These are phyloP conservation scores for Sinelater perroti DNA, from an alignment of 2,888 invertebrate species.

Conservation along the genomic window DNA sequence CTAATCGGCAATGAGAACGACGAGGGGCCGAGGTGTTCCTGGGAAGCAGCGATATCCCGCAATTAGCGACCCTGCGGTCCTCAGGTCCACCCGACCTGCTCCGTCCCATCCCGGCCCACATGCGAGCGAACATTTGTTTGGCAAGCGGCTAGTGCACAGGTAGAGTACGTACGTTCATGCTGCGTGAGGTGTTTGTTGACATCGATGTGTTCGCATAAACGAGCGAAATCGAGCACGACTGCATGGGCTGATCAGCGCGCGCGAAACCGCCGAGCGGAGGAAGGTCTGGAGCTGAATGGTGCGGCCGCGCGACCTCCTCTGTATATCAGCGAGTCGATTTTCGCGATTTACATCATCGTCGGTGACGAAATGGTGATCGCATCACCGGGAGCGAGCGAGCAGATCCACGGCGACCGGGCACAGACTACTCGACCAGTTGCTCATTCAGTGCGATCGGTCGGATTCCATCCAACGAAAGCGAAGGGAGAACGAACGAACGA, in stretches of 20 bases:
- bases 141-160: constrained; percentile 28
- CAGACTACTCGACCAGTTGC: constrained; percentile 39
- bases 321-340: constrained; percentile 17
- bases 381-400: constrained; percentile 39
- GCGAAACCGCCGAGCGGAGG: too few species aligned
- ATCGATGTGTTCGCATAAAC: constrained; percentile 35
- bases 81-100: constrained; percentile 1
- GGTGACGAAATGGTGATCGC: constrained; percentile 32
- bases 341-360: constrained; percentile 13
- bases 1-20: constrained; percentile 7
- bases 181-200: constrained; percentile 35
- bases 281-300: constrained; percentile 6
- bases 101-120: too few species aligned
- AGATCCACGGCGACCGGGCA: constrained; percentile 32
- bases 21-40: constrained; percentile 3
- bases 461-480: constrained; percentile 47
- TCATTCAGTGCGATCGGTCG: constrained; percentile 40
- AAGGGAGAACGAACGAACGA: constrained; percentile 44
- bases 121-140: constrained; percentile 29
- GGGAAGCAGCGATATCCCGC: neutral
- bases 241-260: constrained; percentile 18
- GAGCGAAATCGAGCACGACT: constrained; percentile 27
- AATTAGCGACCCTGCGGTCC: constrained; percentile 1
- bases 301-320: constrained; percentile 11
- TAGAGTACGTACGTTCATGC: constrained; percentile 41